Percentiles rank a stretch among this genome's conserved stretches.
These are phyloP conservation scores for Nephrotoma flavescens DNA, from an alignment of 2,888 invertebrate genomes.

Conservation along the genomic window DNA sequence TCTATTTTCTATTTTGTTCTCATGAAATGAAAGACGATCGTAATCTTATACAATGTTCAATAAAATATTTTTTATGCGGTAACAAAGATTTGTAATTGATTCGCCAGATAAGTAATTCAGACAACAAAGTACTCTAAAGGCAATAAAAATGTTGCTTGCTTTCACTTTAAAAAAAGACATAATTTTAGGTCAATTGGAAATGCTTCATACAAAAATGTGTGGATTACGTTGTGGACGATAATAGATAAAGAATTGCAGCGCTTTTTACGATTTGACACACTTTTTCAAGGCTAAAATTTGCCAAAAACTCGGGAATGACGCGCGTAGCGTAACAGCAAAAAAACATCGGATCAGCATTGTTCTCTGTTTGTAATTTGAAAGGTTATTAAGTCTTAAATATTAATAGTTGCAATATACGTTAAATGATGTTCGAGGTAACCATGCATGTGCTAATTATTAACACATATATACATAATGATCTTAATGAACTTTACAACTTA, in stretches of 20 bases:
- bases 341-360: background rate
- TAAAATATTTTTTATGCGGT: no score
- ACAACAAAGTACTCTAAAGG: background rate
- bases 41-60: no score
- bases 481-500: background rate
- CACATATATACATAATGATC: background rate
- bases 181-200: background rate
- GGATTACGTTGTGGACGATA: background rate
- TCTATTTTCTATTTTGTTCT: no score
- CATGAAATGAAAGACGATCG: no score
- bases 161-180: background rate
- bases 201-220: background rate
- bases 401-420: background rate
- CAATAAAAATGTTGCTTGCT: background rate
- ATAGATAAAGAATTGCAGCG: background rate
- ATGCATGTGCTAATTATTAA: background rate
- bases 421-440: background rate
- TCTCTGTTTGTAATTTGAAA: background rate
- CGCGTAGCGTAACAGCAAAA: background rate
- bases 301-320: background rate
- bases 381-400: background rate
- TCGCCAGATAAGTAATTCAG: background rate
- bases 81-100: no score
- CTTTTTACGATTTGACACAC: background rate
- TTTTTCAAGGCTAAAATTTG: background rate